Percentiles rank a stretch among this genome's conserved stretches.
phyloP scores from a whole-genome alignment of 1,140 invertebrate species.

The Rhagoletis pomonella region DNA sequence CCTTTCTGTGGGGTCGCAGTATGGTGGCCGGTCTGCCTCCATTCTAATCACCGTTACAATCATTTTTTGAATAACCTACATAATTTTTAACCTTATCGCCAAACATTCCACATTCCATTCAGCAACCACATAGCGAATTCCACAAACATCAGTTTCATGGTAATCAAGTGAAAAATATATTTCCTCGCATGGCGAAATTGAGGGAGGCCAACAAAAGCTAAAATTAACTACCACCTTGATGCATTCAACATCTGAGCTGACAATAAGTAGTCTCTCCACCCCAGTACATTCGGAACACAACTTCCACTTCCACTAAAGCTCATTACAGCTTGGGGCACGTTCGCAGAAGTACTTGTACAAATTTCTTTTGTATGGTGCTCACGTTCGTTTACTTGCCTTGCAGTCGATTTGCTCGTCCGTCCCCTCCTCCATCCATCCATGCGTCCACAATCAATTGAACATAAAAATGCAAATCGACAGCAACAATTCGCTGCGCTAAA shows the following conservation, averaged over 20 bases:
- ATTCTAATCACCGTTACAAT: too few species aligned
- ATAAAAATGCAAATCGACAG: conserved; percentile 55
- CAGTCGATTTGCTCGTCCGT: neutral
- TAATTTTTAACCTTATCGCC: too few species aligned
- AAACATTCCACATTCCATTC: too few species aligned
- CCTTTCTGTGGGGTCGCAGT: too few species aligned
- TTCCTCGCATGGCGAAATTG: conserved; percentile 14
- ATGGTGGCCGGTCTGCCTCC: too few species aligned
- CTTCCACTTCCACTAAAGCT: neutral
- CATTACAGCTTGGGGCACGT: conserved; percentile 42
- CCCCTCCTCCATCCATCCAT: conserved; percentile 22
- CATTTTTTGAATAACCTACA: too few species aligned
- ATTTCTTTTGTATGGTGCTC: conserved; percentile 43
- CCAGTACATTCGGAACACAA: neutral
- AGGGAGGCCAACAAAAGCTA: conserved; percentile 3
- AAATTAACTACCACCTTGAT: conserved; percentile 42
- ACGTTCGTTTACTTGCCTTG: conserved; percentile 36
- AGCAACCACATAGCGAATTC: too few species aligned
- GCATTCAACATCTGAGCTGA: neutral
- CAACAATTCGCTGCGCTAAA: conserved; percentile 50
- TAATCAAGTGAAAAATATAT: conserved; percentile 53
- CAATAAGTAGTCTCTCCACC: neutral
- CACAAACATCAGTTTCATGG: neutral
- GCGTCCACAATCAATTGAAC: conserved; percentile 51
- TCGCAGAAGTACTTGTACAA: conserved; percentile 29